A percentile compares a stretch with the other conserved stretches of the same genome.
phyloP scores from a whole-genome alignment of 2,113 vertebrate species.

The Sapayoa aenigma region DNA sequence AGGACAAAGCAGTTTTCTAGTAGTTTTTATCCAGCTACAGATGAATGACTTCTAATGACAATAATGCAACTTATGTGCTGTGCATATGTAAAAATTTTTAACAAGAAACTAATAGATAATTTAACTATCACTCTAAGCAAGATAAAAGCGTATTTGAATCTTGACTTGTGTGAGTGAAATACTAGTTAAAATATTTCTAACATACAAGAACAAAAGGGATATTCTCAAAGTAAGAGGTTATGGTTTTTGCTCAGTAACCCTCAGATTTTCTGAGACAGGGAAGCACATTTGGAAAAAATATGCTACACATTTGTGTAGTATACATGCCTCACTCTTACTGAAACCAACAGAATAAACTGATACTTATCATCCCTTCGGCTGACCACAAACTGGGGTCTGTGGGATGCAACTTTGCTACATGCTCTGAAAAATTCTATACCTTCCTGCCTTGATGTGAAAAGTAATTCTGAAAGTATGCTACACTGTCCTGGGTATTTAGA shows the following conservation, averaged over 20 bases:
- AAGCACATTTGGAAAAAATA: background rate
- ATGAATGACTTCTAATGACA: background rate
- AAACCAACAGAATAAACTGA: background rate
- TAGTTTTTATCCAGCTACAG: background rate
- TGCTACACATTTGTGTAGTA: background rate
- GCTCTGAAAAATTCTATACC: background rate
- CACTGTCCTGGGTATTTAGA: background rate
- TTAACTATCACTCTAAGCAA: background rate
- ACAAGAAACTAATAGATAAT: background rate
- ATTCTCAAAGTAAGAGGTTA: background rate
- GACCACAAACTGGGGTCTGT: background rate
- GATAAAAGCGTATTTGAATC: background rate
- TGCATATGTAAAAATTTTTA: background rate
- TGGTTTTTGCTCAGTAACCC: background rate
- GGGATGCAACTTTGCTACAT: background rate
- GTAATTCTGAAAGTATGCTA: background rate
- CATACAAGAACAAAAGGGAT: background rate
- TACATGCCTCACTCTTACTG: background rate
- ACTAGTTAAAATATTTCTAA: background rate
- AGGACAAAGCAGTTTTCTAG: background rate
- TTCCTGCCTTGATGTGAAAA: background rate
- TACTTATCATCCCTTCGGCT: background rate
- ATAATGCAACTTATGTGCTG: background rate
- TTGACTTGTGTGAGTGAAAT: background rate
- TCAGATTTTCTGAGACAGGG: background rate